Evolutionary conservation across 2,888 invertebrate genomes (phyloP).

Genomic region (Hermodice carunculata): DNA sequence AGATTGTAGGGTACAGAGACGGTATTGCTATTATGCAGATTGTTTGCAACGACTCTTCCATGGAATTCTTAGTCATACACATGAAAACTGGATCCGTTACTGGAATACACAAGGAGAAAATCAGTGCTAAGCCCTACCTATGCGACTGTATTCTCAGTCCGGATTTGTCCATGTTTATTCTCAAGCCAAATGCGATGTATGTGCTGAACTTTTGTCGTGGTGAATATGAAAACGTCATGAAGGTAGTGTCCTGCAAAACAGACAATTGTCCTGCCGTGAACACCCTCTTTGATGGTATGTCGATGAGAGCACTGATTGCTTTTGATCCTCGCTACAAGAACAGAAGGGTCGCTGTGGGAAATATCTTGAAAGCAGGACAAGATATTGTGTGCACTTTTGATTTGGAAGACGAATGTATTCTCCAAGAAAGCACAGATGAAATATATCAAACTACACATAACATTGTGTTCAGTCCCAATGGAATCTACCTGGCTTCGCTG

Average conservation of each 20-base stretch:
- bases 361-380: conserved; percentile 36
- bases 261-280: conserved; percentile 35
- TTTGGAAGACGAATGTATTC: conserved; percentile 34
- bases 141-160: conserved; percentile 48
- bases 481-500: conserved; percentile 43
- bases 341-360: conserved; percentile 42
- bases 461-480: conserved; percentile 44
- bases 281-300: conserved; percentile 37
- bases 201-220: conserved; percentile 46
- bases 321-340: conserved; percentile 44
- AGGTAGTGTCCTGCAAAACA: conserved; percentile 41
- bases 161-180: conserved; percentile 43
- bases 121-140: conserved; percentile 40
- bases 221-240: conserved; percentile 43
- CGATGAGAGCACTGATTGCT: conserved; percentile 43
- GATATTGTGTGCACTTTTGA: conserved; percentile 43
- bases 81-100: conserved; percentile 45
- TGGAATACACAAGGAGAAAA: conserved; percentile 40
- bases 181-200: conserved; percentile 48
- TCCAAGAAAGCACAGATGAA: conserved; percentile 31
- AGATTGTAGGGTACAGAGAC: conserved; percentile 45
- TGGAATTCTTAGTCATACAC: conserved; percentile 46
- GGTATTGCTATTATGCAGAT: conserved; percentile 41
- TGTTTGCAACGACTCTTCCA: conserved; percentile 23
- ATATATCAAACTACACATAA: conserved; percentile 47